Evolutionary conservation across 2,113 vertebrate genomes (phyloP).

Genomic region (Centropus bengalensis): DNA sequence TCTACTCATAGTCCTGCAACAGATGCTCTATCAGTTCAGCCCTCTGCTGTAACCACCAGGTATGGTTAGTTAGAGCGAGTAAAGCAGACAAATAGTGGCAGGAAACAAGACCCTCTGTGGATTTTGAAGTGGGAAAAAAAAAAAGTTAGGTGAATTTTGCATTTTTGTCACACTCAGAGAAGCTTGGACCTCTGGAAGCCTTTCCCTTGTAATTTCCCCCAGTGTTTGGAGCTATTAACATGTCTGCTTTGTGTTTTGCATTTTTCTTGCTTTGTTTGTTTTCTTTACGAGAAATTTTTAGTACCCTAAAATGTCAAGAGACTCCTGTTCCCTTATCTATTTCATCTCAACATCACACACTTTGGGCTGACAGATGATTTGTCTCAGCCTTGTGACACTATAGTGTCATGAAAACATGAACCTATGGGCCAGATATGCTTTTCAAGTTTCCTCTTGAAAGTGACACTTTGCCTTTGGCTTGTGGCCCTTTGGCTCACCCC

Average conservation of each 20-base stretch:
- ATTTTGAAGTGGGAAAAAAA: neutral
- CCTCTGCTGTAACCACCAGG: neutral
- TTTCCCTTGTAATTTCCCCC: neutral
- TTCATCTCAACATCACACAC: neutral
- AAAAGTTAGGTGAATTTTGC: neutral
- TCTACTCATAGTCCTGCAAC: neutral
- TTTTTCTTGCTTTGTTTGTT: neutral
- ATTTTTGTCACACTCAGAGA: neutral
- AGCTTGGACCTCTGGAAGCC: neutral
- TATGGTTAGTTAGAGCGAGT: neutral
- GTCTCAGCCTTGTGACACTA: neutral
- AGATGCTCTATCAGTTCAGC: neutral
- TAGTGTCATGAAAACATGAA: neutral
- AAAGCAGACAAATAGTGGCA: neutral
- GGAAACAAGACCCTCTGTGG: neutral
- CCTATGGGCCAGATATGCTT: neutral
- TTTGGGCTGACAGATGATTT: neutral
- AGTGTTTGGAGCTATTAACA: neutral
- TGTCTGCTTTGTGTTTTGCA: neutral
- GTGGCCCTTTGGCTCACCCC: too few relatives aligned
- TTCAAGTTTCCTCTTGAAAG: neutral
- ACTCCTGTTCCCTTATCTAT: neutral
- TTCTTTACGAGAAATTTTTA: neutral
- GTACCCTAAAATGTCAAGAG: neutral
- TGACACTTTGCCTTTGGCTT: neutral